Evolutionary conservation across 2,888 invertebrate species (phyloP).

Genomic region (Beris morrisii): DNA sequence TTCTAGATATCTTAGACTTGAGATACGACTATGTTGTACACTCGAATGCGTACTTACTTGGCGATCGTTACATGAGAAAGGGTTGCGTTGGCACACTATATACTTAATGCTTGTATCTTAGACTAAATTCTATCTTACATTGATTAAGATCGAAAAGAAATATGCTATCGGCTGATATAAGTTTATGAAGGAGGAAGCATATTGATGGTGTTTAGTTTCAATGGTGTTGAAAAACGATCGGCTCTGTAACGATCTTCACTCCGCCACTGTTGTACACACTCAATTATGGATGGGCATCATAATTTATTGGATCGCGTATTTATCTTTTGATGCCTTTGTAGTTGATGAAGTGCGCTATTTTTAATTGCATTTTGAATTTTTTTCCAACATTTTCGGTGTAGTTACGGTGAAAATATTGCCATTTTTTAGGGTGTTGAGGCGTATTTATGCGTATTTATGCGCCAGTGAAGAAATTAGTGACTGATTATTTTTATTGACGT

Average conservation of each 20-base stretch:
- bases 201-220: slow-evolving; percentile 34
- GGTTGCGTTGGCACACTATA: not conserved
- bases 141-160: slow-evolving; percentile 27
- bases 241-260: slow-evolving; percentile 24
- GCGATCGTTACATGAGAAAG: not conserved
- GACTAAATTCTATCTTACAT: slow-evolving; percentile 20
- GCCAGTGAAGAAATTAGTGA: slow-evolving; percentile 21
- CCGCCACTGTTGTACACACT: slow-evolving; percentile 12
- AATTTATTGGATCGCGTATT: slow-evolving; percentile 30
- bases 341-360: slow-evolving; percentile 14
- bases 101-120: not conserved
- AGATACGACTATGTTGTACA: not conserved
- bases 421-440: slow-evolving; percentile 10
- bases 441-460: slow-evolving; percentile 18
- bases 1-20: slow-evolving; percentile 15
- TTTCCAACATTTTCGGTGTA: not conserved
- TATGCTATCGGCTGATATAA: slow-evolving; percentile 6
- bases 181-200: slow-evolving; percentile 33
- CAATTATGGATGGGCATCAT: slow-evolving; percentile 31
- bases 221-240: slow-evolving; percentile 28
- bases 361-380: slow-evolving; percentile 27
- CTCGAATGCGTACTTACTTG: not conserved
- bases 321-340: slow-evolving; percentile 32
- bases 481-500: slow-evolving; percentile 24
- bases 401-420: slow-evolving; percentile 23